Conservation (phyloP, 1,140 invertebrate species). For the Drosophila teissieri region DNA sequence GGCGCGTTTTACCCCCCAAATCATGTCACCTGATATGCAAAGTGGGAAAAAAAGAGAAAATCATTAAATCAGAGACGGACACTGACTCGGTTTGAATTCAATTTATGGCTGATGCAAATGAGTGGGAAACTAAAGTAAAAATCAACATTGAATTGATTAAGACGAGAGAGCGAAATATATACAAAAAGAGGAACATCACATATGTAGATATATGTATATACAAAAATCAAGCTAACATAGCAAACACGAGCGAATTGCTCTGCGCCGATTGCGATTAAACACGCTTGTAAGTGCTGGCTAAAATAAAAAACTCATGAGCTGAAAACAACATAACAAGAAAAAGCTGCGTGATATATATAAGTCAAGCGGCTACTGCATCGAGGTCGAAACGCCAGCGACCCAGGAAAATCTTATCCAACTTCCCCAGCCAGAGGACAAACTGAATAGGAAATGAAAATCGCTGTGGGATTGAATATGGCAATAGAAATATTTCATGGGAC, state of each 20-base stretch:
- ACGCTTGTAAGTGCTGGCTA: constrained; percentile 77
- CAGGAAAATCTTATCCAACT: constrained; percentile 57
- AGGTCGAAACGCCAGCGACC: constrained; percentile 59
- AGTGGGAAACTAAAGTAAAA: constrained; percentile 63
- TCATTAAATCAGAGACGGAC: background rate
- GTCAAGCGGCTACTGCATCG: constrained; percentile 51
- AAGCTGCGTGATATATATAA: constrained; percentile 33
- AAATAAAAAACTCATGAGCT: constrained; percentile 16
- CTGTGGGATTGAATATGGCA: constrained; percentile 23
- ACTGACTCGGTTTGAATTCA: constrained; percentile 59
- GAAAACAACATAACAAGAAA: constrained; percentile 19
- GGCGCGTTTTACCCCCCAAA: constrained; percentile 4
- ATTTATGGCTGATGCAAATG: constrained; percentile 81
- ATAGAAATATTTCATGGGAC: constrained; percentile 40
- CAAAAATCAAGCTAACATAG: constrained; percentile 41
- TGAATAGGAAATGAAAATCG: constrained; percentile 33
- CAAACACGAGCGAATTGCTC: constrained; percentile 51
- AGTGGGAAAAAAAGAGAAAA: constrained; percentile 5
- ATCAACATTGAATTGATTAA: constrained; percentile 69
- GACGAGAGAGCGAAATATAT: constrained; percentile 39
- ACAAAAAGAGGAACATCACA: constrained; percentile 35
- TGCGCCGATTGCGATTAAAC: constrained; percentile 73
- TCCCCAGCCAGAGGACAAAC: constrained; percentile 34
- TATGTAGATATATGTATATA: constrained; percentile 4
- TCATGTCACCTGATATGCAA: constrained; percentile 40